A percentile compares a stretch with the other conserved stretches of the same genome.
Evolutionary conservation across 1,140 invertebrate species (phyloP).

Genomic region (Trichonephila clavipes): DNA sequence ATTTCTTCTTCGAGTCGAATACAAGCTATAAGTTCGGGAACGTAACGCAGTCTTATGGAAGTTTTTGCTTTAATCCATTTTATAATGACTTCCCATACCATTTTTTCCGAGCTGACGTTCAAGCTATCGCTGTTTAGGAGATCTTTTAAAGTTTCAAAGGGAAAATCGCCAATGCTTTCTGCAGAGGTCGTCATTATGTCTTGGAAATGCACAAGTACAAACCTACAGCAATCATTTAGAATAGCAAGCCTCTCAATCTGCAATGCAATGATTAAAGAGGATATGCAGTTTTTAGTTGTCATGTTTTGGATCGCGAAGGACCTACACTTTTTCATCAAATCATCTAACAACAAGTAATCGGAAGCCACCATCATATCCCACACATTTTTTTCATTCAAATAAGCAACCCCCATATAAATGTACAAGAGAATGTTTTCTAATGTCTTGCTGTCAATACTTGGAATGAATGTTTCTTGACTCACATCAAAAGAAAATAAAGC

Average conservation of each 20-base stretch:
- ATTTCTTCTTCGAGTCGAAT: neutral
- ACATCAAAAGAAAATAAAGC: neutral
- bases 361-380: conserved; percentile 1
- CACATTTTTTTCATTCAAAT: neutral
- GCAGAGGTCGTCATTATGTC: neutral
- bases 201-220: neutral
- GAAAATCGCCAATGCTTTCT: neutral
- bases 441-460: neutral
- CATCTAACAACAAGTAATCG: conserved; percentile 11
- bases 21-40: neutral
- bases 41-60: neutral
- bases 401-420: neutral
- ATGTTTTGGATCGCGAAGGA: neutral
- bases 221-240: neutral
- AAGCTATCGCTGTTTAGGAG: neutral
- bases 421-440: neutral
- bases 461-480: neutral
- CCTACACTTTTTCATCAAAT: neutral
- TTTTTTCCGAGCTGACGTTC: neutral
- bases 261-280: neutral
- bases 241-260: neutral
- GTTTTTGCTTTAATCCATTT: neutral
- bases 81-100: neutral
- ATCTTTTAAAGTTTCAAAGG: neutral
- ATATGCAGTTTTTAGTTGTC: neutral